phyloP scores from a whole-genome alignment of 2,888 invertebrate species.

The Lithophane leautieri region DNA sequence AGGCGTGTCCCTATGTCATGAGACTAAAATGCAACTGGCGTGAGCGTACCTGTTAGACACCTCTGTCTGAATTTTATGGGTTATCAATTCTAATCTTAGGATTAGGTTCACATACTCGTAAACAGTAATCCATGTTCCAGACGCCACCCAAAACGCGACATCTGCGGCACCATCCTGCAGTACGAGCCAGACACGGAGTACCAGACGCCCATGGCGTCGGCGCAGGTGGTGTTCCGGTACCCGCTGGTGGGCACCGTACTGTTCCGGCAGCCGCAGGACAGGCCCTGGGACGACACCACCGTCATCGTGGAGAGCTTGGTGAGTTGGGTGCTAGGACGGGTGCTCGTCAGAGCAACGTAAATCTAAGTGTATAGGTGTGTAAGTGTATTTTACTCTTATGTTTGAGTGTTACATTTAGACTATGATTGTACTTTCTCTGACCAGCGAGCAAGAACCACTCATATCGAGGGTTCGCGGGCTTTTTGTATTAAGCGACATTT shows the following conservation, averaged over 20 bases:
- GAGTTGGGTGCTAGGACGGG: conserved; percentile 26
- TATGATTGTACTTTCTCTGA: too few relatives aligned
- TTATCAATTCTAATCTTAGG: too few relatives aligned
- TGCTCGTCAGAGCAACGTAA: too few relatives aligned
- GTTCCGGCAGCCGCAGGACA: conserved; percentile 94
- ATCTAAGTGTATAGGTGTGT: background rate
- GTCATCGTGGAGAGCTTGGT: conserved; percentile 94
- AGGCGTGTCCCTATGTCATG: too few relatives aligned
- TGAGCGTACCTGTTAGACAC: too few relatives aligned
- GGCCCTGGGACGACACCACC: conserved; percentile 96
- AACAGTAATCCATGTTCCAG: conserved; percentile 60
- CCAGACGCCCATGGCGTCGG: conserved; percentile 94
- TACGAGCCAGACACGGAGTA: conserved; percentile 92
- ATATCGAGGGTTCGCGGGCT: too few relatives aligned
- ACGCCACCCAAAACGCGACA: conserved; percentile 76
- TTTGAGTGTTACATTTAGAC: background rate
- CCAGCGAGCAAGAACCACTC: too few relatives aligned
- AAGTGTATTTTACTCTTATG: background rate
- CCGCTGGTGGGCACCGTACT: conserved; percentile 96
- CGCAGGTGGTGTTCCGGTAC: conserved; percentile 95
- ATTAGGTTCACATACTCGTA: too few relatives aligned
- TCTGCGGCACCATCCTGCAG: conserved; percentile 91
- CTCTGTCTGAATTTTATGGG: too few relatives aligned
- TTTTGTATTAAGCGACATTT: too few relatives aligned
- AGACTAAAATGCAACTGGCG: too few relatives aligned